Percentiles rank a stretch among this genome's conserved stretches.
These are phyloP conservation scores for Rotaria magnacalcarata DNA, from an alignment of 2,888 invertebrate species.

Conservation along the genomic window DNA sequence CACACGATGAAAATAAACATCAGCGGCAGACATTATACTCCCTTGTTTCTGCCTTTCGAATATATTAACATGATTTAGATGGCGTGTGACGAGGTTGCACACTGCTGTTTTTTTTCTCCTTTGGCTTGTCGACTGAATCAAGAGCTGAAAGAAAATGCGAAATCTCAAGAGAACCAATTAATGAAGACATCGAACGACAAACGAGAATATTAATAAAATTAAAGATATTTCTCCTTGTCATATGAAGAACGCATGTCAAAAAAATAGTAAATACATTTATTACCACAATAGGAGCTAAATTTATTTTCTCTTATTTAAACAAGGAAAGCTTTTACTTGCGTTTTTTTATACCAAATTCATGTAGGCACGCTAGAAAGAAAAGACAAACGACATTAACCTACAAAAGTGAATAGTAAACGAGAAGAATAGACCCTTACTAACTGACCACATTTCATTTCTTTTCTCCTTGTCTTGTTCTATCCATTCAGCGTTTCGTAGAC, in stretches of 20 bases:
- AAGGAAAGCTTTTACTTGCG: background rate
- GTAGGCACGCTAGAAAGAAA: background rate
- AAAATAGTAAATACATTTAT: background rate
- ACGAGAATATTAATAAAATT: background rate
- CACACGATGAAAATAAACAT: background rate
- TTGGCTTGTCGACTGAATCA: background rate
- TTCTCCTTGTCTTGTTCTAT: background rate
- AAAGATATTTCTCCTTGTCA: background rate
- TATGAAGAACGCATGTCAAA: background rate
- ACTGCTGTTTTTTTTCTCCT: background rate
- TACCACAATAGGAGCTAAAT: background rate
- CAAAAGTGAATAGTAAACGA: constrained; percentile 6
- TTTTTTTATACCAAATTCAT: background rate
- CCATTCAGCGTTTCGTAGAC: background rate
- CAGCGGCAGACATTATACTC: background rate
- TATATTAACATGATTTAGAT: background rate
- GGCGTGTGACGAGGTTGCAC: background rate
- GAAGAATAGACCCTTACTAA: constrained; percentile 4
- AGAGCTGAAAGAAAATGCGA: background rate
- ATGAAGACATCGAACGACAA: background rate
- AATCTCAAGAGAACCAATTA: background rate
- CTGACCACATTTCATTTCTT: background rate
- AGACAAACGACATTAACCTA: constrained; percentile 14
- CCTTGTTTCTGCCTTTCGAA: background rate
- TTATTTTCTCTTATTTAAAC: background rate